phyloP scores from a whole-genome alignment of 2,113 vertebrate genomes.

The Hippopotamus amphibius region DNA sequence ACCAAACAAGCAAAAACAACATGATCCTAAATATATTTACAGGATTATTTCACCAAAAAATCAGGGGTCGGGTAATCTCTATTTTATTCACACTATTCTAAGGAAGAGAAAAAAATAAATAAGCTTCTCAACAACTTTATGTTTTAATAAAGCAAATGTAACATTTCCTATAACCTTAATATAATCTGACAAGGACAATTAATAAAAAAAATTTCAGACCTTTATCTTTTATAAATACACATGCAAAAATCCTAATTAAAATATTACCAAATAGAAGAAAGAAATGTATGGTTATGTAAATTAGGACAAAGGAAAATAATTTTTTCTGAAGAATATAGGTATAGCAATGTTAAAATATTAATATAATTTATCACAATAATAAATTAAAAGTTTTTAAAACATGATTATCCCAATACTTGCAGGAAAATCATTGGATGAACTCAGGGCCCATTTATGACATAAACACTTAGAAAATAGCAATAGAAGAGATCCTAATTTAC shows the following conservation, averaged over 20 bases:
- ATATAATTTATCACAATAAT: conserved; percentile 19
- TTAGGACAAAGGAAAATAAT: not conserved
- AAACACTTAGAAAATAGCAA: not conserved
- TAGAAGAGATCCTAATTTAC: not conserved
- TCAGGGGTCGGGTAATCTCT: not conserved
- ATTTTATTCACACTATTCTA: not conserved
- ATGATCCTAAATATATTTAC: not conserved
- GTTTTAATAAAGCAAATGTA: not conserved
- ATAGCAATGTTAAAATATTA: not conserved
- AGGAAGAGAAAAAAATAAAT: not conserved
- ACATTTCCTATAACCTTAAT: not conserved
- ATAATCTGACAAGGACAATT: not conserved
- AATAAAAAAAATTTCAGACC: not conserved
- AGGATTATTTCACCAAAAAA: not conserved
- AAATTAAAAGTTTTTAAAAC: not conserved
- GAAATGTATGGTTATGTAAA: not conserved
- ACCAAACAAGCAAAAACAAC: not conserved
- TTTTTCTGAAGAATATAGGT: not conserved
- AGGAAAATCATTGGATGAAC: not conserved
- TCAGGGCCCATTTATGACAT: not conserved
- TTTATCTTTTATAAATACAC: not conserved
- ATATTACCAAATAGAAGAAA: not conserved
- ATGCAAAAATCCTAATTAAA: conserved; percentile 15
- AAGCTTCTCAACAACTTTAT: not conserved
- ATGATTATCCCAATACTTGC: not conserved